These are phyloP conservation scores for Okamejei kenojei DNA, from an alignment of 2,797 vertebrate species.

Conservation along the genomic window DNA sequence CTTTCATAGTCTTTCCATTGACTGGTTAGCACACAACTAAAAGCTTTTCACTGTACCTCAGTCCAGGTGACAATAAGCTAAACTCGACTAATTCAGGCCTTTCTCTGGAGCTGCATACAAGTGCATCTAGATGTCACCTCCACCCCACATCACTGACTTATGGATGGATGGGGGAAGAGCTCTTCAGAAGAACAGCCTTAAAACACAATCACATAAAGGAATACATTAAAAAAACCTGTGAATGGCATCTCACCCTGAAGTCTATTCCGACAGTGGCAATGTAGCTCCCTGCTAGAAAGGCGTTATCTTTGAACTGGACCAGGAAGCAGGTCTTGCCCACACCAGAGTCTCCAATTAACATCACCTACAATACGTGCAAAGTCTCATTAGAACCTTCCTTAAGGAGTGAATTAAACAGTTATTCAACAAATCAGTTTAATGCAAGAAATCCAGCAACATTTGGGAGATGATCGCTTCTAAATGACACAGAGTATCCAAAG, in stretches of 20 bases:
- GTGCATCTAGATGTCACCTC: background rate
- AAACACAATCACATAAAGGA: background rate
- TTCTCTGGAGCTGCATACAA: background rate
- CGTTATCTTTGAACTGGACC: slow-evolving; percentile 91
- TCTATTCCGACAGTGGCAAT: slow-evolving; percentile 98
- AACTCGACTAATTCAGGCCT: background rate
- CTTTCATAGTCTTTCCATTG: no score
- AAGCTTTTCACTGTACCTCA: no score
- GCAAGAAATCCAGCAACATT: slow-evolving; percentile 25
- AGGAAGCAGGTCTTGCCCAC: slow-evolving; percentile 97
- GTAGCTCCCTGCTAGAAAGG: slow-evolving; percentile 93
- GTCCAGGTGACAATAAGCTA: no score
- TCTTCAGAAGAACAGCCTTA: background rate
- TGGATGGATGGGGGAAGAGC: background rate
- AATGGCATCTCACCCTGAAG: slow-evolving; percentile 84
- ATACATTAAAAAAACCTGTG: background rate
- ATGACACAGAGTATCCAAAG: background rate
- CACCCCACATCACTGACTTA: background rate
- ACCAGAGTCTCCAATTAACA: slow-evolving; percentile 94
- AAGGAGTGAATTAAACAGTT: background rate
- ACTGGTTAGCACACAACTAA: no score
- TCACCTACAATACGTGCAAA: slow-evolving; percentile 70
- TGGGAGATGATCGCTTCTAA: background rate
- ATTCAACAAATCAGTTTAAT: slow-evolving; percentile 8
- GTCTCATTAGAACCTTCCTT: slow-evolving; percentile 32